Conservation (phyloP, 2,888 invertebrate genomes). For the Acrobasis repandana region DNA sequence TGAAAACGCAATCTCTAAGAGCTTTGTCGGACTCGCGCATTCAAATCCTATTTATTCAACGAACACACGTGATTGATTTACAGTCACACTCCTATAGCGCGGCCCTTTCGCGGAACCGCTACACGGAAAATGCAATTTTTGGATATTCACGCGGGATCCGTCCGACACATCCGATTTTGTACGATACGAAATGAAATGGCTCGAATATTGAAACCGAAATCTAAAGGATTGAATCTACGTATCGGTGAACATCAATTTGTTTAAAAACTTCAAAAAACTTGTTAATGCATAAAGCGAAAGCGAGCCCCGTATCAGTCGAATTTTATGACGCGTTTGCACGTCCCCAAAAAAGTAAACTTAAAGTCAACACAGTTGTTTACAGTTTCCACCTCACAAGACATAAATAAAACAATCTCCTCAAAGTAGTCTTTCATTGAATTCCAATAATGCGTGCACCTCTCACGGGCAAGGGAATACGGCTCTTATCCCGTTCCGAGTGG, state of each 20-base stretch:
- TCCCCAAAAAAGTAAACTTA: constrained; percentile 7
- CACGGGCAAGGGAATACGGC: constrained; percentile 30
- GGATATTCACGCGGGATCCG: constrained; percentile 3
- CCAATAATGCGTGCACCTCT: constrained; percentile 20
- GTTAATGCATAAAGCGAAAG: not conserved
- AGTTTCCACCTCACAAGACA: constrained; percentile 22
- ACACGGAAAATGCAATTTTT: constrained; percentile 14
- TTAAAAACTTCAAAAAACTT: not conserved
- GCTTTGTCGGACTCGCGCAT: not conserved
- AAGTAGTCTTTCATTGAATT: constrained; percentile 24
- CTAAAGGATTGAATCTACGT: not conserved
- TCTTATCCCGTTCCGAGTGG: constrained; percentile 30
- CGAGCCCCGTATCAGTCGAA: not conserved
- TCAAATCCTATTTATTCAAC: not conserved
- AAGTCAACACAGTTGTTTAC: constrained; percentile 28
- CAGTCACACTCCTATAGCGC: not conserved
- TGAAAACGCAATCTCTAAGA: not conserved
- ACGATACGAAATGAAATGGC: not conserved
- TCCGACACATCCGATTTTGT: not conserved
- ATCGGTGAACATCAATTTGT: not conserved
- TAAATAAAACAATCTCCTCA: constrained; percentile 37
- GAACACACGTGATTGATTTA: constrained; percentile 10
- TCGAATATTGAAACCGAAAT: constrained; percentile 8
- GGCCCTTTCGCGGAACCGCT: not conserved
- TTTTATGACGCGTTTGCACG: not conserved